phyloP scores from a whole-genome alignment of 2,888 invertebrate species.

The Lasioglossum calceatum region DNA sequence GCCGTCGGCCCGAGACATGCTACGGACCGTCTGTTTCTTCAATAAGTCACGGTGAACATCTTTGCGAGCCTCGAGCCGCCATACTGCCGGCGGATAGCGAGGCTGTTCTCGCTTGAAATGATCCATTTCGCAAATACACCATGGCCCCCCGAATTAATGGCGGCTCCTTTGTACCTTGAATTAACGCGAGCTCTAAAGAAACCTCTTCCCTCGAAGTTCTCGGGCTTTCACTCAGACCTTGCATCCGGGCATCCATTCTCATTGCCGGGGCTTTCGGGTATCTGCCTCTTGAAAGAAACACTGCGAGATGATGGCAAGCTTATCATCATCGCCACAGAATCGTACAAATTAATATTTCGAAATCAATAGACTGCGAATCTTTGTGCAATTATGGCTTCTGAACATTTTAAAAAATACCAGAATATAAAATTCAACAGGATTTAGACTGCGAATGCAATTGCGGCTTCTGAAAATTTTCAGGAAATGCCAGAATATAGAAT shows the following conservation, averaged over 20 bases:
- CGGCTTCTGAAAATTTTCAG: no score
- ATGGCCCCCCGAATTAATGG: not conserved
- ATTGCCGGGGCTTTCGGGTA: not conserved
- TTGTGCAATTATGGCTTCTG: no score
- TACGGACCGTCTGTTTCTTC: constrained; percentile 7
- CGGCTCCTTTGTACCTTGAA: not conserved
- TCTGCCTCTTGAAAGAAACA: not conserved
- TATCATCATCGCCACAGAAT: not conserved
- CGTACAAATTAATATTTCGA: not conserved
- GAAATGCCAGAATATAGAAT: no score
- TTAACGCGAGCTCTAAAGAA: constrained; percentile 1
- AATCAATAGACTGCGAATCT: no score
- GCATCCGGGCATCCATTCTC: not conserved
- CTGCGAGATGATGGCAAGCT: not conserved
- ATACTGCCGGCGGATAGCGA: not conserved
- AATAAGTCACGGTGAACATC: not conserved
- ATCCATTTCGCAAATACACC: not conserved
- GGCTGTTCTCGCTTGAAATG: not conserved
- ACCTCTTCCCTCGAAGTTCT: not conserved
- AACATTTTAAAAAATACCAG: no score
- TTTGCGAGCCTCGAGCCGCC: not conserved
- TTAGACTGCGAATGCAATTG: no score
- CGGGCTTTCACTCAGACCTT: not conserved
- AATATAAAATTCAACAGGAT: no score
- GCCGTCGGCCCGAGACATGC: not conserved